Base-by-base conservation (phyloP, 1,140 invertebrate genomes). In the Drosophila ambigua region DNA sequence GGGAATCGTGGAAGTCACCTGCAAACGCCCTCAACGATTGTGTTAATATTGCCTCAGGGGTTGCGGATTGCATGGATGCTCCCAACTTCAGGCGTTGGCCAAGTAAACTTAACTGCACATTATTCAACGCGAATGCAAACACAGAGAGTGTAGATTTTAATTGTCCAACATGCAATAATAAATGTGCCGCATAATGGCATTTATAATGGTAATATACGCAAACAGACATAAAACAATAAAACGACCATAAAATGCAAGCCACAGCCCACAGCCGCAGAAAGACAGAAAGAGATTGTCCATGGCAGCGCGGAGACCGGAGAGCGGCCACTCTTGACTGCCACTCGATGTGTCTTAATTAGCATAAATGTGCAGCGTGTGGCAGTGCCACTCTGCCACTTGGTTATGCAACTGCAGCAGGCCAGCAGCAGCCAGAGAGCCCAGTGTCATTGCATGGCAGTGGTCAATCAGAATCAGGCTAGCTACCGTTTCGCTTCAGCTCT, bases 341-440 rank as follows among this genome's bases (percentile, higher is more conserved):
- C 61, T 77, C 65, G 78, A 87, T 81, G 82, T 85, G 78, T 87
- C 82, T 85, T 85, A 85, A 85, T 85, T 85, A 85, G 81, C 81
- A 85, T 85, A 85, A 85, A 85, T 82, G 74, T 79, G 53, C 60
- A 85, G 65, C 75, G 61, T 46, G 72, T 62, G 39, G 59, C 31
- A 41, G 11, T 8, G 54, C 50, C 64, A 55, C 48, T 49, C 53
- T n/a, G 57, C 54, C 48, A 65, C 57, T 78, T 74, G 72, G 46
- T 53, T 64, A 51, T 79, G 71, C 60, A 72, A 72, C 45, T 35
- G 44, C 9, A 59, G 64, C 59, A 67, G 57, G 1, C 46, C 9
- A 59, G 64, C 59, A 67, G 57, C 2, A 35, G 31, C 44, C 41
- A 49, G 44, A 41, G 41, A 13, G 31, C 8, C 8, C 9, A 15